A percentile compares a stretch with the other conserved stretches of the same genome.
Conservation (phyloP, 2,113 vertebrate species). For the Microcebus murinus region DNA sequence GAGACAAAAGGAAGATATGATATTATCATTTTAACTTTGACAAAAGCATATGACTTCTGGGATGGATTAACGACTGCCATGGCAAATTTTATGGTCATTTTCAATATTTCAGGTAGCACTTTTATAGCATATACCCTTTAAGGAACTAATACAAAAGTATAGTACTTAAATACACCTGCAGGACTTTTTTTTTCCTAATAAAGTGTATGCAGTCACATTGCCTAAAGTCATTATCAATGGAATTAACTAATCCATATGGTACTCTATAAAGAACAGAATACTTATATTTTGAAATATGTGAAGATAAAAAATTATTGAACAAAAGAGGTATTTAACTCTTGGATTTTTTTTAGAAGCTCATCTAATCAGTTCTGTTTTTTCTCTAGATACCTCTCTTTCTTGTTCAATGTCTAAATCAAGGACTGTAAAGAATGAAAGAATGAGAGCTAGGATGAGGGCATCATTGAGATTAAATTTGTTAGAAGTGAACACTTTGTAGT, state of each 20-base stretch:
- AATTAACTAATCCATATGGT: not conserved
- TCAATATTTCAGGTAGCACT: constrained; percentile 68
- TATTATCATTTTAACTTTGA: constrained; percentile 78
- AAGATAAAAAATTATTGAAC: not conserved
- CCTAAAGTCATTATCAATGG: not conserved
- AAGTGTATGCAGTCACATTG: not conserved
- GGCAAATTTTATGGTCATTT: constrained; percentile 68
- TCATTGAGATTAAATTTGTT: not conserved
- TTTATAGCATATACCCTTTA: constrained; percentile 53
- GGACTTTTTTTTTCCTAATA: not conserved
- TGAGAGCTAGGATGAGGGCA: fast-evolving
- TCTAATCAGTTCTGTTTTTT: not conserved
- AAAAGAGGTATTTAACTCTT: not conserved
- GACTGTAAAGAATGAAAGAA: not conserved
- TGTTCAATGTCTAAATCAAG: not conserved
- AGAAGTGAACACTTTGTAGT: not conserved
- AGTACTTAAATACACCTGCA: not conserved
- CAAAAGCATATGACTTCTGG: constrained; percentile 74
- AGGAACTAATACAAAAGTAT: not conserved
- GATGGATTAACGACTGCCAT: constrained; percentile 73
- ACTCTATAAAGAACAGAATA: not conserved
- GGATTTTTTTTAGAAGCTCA: not conserved
- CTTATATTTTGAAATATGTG: not conserved
- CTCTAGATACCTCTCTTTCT: not conserved
- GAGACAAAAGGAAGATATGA: constrained; percentile 76